A percentile compares a stretch with the other conserved stretches of the same genome.
phyloP scores from a whole-genome alignment of 2,797 vertebrate species.

The Girardinus metallicus region DNA sequence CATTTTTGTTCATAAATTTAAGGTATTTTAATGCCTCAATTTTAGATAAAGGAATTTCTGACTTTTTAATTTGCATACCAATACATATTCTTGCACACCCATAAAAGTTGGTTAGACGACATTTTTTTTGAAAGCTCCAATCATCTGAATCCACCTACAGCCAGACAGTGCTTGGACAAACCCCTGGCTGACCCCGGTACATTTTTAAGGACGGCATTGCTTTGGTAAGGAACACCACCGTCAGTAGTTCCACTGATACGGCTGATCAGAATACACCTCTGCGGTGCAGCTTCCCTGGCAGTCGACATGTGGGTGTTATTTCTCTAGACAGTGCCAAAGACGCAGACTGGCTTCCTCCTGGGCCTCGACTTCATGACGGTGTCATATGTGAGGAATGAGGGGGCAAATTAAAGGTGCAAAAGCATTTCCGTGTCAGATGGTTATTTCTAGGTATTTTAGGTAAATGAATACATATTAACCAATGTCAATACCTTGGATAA shows the following conservation, averaged over 20 bases:
- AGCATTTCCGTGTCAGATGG: slow-evolving; percentile 16
- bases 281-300: slow-evolving; percentile 19
- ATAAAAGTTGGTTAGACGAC: slow-evolving; percentile 48
- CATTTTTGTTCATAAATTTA: no score
- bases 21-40: no score
- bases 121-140: slow-evolving; percentile 37
- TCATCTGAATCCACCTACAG: slow-evolving; percentile 39
- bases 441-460: slow-evolving; percentile 2
- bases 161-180: neutral
- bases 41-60: no score
- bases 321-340: slow-evolving; percentile 63
- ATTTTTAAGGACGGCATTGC: slow-evolving; percentile 2
- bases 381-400: slow-evolving; percentile 41
- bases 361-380: slow-evolving; percentile 53
- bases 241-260: neutral
- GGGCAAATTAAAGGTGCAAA: slow-evolving; percentile 38
- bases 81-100: slow-evolving; percentile 41
- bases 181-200: neutral
- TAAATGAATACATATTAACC: neutral
- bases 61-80: slow-evolving; percentile 10
- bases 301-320: slow-evolving; percentile 55
- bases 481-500: neutral
- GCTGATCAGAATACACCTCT: neutral
- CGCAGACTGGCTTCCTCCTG: slow-evolving; percentile 61
- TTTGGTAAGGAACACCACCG: neutral